Evolutionary conservation across 2,888 invertebrate genomes (phyloP).

Genomic region (Ametastegia equiseti): DNA sequence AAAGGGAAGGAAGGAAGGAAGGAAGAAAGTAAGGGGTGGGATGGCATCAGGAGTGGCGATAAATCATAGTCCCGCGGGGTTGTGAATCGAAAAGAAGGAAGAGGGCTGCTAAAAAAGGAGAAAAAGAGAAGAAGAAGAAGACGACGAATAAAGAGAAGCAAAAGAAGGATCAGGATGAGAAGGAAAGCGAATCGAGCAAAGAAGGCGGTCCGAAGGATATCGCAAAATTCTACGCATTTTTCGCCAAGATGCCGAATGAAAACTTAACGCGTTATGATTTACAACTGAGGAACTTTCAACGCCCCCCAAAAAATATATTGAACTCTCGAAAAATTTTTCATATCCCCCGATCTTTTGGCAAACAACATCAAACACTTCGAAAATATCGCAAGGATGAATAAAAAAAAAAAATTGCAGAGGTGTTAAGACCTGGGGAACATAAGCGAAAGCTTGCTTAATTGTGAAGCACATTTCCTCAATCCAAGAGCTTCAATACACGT

Average conservation of each 20-base stretch:
- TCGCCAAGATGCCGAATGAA: slow-evolving; percentile 23
- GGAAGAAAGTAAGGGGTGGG: not conserved
- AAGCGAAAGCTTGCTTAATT: not conserved
- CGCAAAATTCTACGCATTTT: slow-evolving; percentile 12
- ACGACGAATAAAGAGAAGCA: too few relatives aligned
- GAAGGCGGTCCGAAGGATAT: not conserved
- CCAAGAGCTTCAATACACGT: not conserved
- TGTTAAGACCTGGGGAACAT: too few relatives aligned
- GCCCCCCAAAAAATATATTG: not conserved
- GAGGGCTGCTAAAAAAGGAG: too few relatives aligned
- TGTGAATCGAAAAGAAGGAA: slow-evolving; percentile 41
- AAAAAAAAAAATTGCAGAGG: not conserved
- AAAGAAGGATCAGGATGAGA: too few relatives aligned
- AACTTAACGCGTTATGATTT: slow-evolving; percentile 21
- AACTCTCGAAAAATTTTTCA: not conserved
- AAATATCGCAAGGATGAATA: not conserved
- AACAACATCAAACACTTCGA: too few relatives aligned
- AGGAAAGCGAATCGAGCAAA: not conserved
- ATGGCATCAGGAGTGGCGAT: slow-evolving; percentile 6
- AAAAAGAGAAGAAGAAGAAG: too few relatives aligned
- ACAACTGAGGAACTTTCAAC: not conserved
- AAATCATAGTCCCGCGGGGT: slow-evolving; percentile 47
- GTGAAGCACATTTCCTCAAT: not conserved
- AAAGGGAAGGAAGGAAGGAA: not conserved
- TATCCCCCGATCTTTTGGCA: not conserved